phyloP scores from a whole-genome alignment of 2,888 invertebrate species.

The Globia sparganii region DNA sequence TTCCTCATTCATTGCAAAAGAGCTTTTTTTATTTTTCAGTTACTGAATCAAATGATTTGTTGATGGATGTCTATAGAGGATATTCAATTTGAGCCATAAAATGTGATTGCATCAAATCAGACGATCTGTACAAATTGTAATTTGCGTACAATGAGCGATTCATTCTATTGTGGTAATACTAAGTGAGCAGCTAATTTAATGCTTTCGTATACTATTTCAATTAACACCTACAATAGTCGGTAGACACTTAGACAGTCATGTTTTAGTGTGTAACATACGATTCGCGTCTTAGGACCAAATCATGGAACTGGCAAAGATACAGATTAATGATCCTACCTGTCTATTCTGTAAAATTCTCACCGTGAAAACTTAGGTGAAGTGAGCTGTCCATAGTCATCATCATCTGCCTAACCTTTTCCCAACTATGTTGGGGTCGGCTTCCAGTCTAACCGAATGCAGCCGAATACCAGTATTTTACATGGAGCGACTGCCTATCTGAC shows the following conservation, averaged over 20 bases:
- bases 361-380: neutral
- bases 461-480: too few relatives aligned
- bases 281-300: neutral
- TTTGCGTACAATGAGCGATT: slow-evolving; percentile 79
- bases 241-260: slow-evolving; percentile 17
- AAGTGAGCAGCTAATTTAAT: slow-evolving; percentile 61
- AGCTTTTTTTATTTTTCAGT: neutral
- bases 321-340: neutral
- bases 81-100: slow-evolving; percentile 54
- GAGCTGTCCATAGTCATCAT: neutral
- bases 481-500: too few relatives aligned
- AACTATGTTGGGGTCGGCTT: too few relatives aligned
- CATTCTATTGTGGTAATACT: slow-evolving; percentile 63
- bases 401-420: too few relatives aligned
- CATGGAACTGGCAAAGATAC: neutral
- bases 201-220: slow-evolving; percentile 40
- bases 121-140: slow-evolving; percentile 59
- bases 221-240: slow-evolving; percentile 35
- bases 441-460: too few relatives aligned
- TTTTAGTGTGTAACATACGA: slow-evolving; percentile 17
- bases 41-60: slow-evolving; percentile 17
- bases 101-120: slow-evolving; percentile 54
- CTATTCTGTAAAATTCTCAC: neutral
- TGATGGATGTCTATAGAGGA: slow-evolving; percentile 35
- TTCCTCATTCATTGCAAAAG: slow-evolving; percentile 26